phyloP scores from a whole-genome alignment of 1,140 invertebrate genomes.

The Drosophila takahashii region DNA sequence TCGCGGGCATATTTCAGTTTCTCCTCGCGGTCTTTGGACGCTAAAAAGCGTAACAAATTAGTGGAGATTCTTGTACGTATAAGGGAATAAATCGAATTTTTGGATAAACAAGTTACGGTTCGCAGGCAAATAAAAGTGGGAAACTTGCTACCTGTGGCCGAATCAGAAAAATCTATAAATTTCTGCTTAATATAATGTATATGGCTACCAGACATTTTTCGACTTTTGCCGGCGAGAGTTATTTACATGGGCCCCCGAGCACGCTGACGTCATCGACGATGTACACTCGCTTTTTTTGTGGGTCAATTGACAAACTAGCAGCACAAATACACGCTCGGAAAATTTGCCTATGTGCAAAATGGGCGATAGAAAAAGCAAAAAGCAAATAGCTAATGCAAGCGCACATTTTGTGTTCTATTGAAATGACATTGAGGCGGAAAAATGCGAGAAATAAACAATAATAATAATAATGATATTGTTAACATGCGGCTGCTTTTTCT shows the following conservation, averaged over 20 bases:
- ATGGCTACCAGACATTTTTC: conserved; percentile 30
- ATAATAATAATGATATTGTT: conserved; percentile 35
- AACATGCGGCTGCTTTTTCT: conserved; percentile 14
- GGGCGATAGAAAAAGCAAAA: conserved; percentile 35
- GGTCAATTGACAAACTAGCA: conserved; percentile 74
- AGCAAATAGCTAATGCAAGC: conserved; percentile 64
- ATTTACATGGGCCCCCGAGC: conserved; percentile 49
- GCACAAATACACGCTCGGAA: conserved; percentile 33
- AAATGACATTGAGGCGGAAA: conserved; percentile 70
- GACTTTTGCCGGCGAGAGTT: conserved; percentile 62
- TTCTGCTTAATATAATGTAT: conserved; percentile 25
- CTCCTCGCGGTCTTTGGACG: conserved; percentile 86
- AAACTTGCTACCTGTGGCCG: conserved; percentile 59
- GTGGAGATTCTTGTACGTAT: conserved; percentile 8
- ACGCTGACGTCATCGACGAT: conserved; percentile 62
- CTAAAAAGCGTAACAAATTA: conserved; percentile 31
- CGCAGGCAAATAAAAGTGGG: conserved; percentile 51
- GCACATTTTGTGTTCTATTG: conserved; percentile 72
- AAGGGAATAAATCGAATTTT: conserved; percentile 21
- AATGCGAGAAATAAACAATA: conserved; percentile 47
- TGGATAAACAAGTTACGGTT: conserved; percentile 32
- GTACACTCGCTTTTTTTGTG: conserved; percentile 56
- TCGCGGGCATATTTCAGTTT: conserved; percentile 89
- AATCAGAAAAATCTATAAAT: conserved; percentile 37
- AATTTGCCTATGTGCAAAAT: conserved; percentile 57